These are phyloP conservation scores for Hypotaenidia okinawae DNA, from an alignment of 2,797 vertebrate species.

Conservation along the genomic window DNA sequence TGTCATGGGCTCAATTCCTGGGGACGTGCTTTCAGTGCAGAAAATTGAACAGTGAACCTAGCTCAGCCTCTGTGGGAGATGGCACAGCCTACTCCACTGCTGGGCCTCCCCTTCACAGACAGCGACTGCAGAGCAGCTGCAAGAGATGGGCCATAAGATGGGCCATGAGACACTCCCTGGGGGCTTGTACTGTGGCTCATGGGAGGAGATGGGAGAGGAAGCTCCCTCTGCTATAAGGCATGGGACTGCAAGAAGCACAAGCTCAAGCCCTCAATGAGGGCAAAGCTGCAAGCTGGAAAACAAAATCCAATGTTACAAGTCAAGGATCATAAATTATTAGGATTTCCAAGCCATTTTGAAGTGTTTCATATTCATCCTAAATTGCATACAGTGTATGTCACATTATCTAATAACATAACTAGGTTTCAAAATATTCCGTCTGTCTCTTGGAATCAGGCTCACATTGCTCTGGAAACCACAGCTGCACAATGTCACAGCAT, in stretches of 20 bases:
- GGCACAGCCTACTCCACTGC: neutral
- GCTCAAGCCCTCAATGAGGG: neutral
- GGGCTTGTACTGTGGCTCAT: neutral
- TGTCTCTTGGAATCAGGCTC: neutral
- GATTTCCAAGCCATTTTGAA: neutral
- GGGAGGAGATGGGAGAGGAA: neutral
- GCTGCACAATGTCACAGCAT: neutral
- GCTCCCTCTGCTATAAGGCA: neutral
- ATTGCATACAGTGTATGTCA: neutral
- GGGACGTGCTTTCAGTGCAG: neutral
- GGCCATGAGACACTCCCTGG: neutral
- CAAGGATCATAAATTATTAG: neutral
- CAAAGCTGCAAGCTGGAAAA: neutral
- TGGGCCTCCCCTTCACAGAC: neutral
- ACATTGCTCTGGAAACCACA: neutral
- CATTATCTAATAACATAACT: slow-evolving; percentile 7
- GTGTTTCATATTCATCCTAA: slow-evolving; percentile 14
- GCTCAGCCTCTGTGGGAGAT: fast-evolving
- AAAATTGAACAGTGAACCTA: fast-evolving
- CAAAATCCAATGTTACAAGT: neutral
- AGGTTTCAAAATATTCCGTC: neutral
- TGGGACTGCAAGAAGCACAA: neutral
- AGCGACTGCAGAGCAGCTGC: neutral
- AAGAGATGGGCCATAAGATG: neutral
- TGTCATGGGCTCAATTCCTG: neutral